phyloP scores from a whole-genome alignment of 1,140 invertebrate genomes.

The Dreissena rostriformis region DNA sequence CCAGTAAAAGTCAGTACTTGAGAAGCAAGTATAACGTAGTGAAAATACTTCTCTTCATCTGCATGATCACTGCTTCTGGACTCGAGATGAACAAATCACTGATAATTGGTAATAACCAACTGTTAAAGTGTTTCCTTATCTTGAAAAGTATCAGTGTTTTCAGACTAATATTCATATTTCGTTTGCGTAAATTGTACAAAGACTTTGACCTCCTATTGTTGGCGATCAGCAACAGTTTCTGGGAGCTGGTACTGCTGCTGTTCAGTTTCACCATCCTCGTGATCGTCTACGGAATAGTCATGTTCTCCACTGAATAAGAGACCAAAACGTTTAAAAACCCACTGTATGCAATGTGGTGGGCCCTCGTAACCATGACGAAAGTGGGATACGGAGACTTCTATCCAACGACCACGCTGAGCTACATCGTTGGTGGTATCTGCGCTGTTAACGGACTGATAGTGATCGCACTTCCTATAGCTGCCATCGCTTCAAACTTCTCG shows the following conservation, averaged over 20 bases:
- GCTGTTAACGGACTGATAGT: slow-evolving; percentile 99
- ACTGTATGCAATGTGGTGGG: slow-evolving; percentile 99
- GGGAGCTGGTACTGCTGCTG: slow-evolving; percentile 98
- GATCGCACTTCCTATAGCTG: slow-evolving; percentile 97
- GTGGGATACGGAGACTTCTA: slow-evolving; percentile 98
- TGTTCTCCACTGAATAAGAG: slow-evolving; percentile 78
- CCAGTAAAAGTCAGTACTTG: slow-evolving; percentile 77
- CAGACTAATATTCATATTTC: slow-evolving; percentile 20
- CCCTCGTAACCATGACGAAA: slow-evolving; percentile 94
- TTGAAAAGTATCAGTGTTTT: slow-evolving; percentile 15
- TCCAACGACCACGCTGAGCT: slow-evolving; percentile 71
- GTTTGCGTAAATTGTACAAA: slow-evolving; percentile 13
- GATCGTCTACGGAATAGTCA: slow-evolving; percentile 98
- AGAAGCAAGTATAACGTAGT: slow-evolving; percentile 79
- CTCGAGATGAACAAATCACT: slow-evolving; percentile 67
- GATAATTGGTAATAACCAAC: slow-evolving; percentile 70
- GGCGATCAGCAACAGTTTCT: slow-evolving; percentile 87
- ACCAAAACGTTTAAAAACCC: slow-evolving; percentile 84
- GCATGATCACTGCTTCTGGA: slow-evolving; percentile 13
- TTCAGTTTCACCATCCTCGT: slow-evolving; percentile 99
- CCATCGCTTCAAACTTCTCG: slow-evolving; percentile 79
- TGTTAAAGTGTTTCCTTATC: slow-evolving; percentile 20
- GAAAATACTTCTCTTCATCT: slow-evolving; percentile 72
- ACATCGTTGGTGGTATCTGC: slow-evolving; percentile 83
- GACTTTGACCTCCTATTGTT: slow-evolving; percentile 56